Evolutionary conservation across 2,797 vertebrate genomes (phyloP).

Genomic region (Lophius americanus): DNA sequence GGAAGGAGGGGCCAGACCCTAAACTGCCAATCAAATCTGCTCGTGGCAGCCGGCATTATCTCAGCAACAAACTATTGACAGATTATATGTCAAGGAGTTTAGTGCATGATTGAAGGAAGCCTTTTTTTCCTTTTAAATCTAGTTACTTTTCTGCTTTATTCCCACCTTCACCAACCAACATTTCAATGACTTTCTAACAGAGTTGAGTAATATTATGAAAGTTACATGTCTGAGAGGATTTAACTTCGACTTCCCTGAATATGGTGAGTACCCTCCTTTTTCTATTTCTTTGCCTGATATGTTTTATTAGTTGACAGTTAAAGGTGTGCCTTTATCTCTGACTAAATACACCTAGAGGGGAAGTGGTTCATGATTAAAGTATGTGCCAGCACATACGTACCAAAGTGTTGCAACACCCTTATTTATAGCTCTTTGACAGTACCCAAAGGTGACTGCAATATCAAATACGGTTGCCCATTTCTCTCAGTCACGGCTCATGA

Average conservation of each 20-base stretch:
- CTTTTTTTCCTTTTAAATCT: slow-evolving; percentile 71
- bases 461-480: slow-evolving; percentile 76
- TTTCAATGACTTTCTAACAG: slow-evolving; percentile 86
- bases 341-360: slow-evolving; percentile 70
- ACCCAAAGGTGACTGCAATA: slow-evolving; percentile 79
- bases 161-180: slow-evolving; percentile 73
- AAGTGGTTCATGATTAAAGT: slow-evolving; percentile 79
- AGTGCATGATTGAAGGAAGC: slow-evolving; percentile 88
- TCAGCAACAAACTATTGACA: slow-evolving; percentile 91
- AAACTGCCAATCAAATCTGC: slow-evolving; percentile 90
- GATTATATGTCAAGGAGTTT: slow-evolving; percentile 91
- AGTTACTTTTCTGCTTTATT: slow-evolving; percentile 80
- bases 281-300: slow-evolving; percentile 54
- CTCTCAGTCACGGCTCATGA: slow-evolving; percentile 53
- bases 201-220: slow-evolving; percentile 97
- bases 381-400: slow-evolving; percentile 67
- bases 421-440: slow-evolving; percentile 84
- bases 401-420: slow-evolving; percentile 79
- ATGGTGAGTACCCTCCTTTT: slow-evolving; percentile 91
- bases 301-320: slow-evolving; percentile 73
- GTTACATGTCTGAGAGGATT: slow-evolving; percentile 99
- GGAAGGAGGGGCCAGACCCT: slow-evolving; percentile 86
- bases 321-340: slow-evolving; percentile 77
- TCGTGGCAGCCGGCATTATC: slow-evolving; percentile 90
- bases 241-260: slow-evolving; percentile 99